Conservation (phyloP, 1,140 invertebrate species). For the Brachionus rubens region DNA sequence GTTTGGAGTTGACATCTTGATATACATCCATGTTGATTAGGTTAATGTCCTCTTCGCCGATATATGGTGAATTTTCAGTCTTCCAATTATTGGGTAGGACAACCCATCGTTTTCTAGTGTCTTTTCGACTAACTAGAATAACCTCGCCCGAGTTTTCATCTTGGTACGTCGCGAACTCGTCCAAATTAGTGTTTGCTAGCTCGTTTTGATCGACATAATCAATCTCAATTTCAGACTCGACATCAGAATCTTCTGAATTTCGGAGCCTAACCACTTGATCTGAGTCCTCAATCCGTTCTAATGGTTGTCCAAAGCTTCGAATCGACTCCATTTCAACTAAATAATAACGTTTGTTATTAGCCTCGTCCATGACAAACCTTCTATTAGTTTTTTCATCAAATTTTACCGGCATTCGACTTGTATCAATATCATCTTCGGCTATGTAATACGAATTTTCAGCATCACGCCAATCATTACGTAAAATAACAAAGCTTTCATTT, state of each 20-base stretch:
- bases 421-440: background rate
- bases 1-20: background rate
- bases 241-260: background rate
- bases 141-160: background rate
- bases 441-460: constrained; percentile 9
- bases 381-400: constrained; percentile 3
- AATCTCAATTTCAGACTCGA: background rate
- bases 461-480: constrained; percentile 3
- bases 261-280: constrained; percentile 13
- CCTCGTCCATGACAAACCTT: constrained; percentile 26
- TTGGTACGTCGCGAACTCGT: background rate
- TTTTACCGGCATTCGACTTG: background rate
- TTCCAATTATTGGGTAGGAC: constrained; percentile 25
- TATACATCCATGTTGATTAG: background rate
- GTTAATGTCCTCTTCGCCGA: constrained; percentile 11
- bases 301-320: background rate
- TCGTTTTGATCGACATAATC: constrained; percentile 15
- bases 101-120: constrained; percentile 24
- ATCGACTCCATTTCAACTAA: background rate
- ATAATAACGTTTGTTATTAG: background rate
- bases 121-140: background rate
- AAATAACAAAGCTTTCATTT: constrained; percentile 22
- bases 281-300: constrained; percentile 6
- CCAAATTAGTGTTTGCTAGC: background rate
- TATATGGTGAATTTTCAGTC: constrained; percentile 19